Base-by-base conservation (phyloP, 2,113 vertebrate species). In the Corythornis madagascariensis region DNA sequence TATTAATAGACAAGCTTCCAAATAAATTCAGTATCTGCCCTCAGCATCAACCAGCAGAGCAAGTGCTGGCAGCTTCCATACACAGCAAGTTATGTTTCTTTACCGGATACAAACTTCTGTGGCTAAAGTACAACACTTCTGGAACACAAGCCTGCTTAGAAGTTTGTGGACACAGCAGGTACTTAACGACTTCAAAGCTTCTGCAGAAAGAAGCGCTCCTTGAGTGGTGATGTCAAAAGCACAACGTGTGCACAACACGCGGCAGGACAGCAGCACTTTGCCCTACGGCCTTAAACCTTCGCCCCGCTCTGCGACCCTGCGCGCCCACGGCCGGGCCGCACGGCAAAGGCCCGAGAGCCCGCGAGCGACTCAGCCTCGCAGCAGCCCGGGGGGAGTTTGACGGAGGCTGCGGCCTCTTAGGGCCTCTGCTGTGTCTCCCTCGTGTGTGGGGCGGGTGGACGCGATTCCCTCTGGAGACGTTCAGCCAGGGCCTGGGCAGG, bases 321-420 rank as follows among this genome's bases (percentile, higher is more conserved):
- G 6, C 0, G 4, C 10, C 52, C 60, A 1, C 0, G 7, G 43
- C 50, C 2, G 43, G 42, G 43, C 40, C 3, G 4, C 2, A 2
- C 28, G 2, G 42, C 25, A 4, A 10, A 16, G 53, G 63, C 55
- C 76, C 1, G 18, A 0, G n/a, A 7, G 26, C 2, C 50, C 0
- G 0, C 2, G 2, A 42, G n/a, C 33, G 42, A 1, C 40, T 13
- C 0, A 0, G 74, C 40, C 84, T 4, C 3, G 4, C n/a, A 8
- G 7, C 48, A 19, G 28, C 65, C 33, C 73, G 3, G 38, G 18
- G 18, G 45, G 38, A 38, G 55, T 47, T 72, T 17, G 31, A 6
- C 0, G 3, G 8, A 9, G 64, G 13, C 73, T 4, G 3, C 9
- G 2, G 48, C n/a, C 65, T 2, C 65, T 2, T 3, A 8, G 56